These are phyloP conservation scores for Pogona vitticeps DNA, from an alignment of 2,113 vertebrate genomes.

Conservation along the genomic window DNA sequence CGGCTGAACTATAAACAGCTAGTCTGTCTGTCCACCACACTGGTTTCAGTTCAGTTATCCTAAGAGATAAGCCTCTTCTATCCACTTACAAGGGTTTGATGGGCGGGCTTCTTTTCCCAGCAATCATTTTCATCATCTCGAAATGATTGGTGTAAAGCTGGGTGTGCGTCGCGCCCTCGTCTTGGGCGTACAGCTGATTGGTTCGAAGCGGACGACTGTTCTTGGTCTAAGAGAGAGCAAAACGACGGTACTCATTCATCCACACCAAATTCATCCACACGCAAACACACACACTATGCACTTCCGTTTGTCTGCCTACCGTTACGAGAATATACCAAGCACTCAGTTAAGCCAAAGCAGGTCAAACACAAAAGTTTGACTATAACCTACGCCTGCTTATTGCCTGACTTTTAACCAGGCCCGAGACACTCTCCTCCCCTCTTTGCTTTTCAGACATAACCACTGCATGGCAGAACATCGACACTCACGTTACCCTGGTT, in stretches of 20 bases:
- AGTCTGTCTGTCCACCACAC: background rate
- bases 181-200: conserved; percentile 92
- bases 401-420: background rate
- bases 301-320: conserved; percentile 47
- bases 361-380: background rate
- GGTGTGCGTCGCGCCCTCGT: conserved; percentile 89
- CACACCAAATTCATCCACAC: too few species aligned
- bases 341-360: too few species aligned
- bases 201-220: conserved; percentile 91
- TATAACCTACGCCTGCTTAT: background rate
- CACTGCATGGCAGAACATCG: too few species aligned
- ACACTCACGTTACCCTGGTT: background rate
- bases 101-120: conserved; percentile 90
- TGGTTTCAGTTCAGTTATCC: background rate
- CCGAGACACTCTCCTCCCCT: background rate
- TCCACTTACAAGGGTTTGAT: conserved; percentile 88
- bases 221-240: conserved; percentile 81
- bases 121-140: conserved; percentile 92
- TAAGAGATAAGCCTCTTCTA: background rate
- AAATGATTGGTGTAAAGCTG: conserved; percentile 91
- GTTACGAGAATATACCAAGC: background rate
- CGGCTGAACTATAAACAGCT: too few species aligned
- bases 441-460: background rate
- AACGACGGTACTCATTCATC: background rate
- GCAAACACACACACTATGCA: too few species aligned